Base-by-base conservation (phyloP, 2,797 vertebrate genomes). In the Benthosema pterotum region DNA sequence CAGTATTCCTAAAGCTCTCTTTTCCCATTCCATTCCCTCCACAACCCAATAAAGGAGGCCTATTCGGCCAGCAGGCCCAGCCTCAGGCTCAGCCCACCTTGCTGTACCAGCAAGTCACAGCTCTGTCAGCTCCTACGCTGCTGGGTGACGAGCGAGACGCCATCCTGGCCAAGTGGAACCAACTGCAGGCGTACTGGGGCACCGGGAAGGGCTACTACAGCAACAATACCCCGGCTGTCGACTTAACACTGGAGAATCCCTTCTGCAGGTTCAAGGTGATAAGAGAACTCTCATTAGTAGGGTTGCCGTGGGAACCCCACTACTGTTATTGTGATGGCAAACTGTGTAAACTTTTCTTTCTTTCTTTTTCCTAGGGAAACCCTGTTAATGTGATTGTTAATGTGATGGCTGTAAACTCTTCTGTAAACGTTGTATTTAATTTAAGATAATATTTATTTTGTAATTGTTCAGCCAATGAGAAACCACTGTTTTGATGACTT, bases 151-250 rank as follows among this genome's bases (percentile, higher is more conserved):
- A 99, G 82, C 94, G 97, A 0, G 97, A 99, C 77, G 93, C 96
- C 52, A 96, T 98, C 80, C 88, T 99, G 73, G 98, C 97, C 68
- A 98, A 97, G 59, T 99, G 98, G 98, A 99, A 99, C 90, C 98
- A 99, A 75, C 93, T 99, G 59, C 97, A 99, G 85, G 97, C 98
- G 8, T 99, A 97, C 88, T 99, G 98, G 98, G 98, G 98, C 52
- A 96, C 96, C 0, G 97, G 98, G 63, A 98, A 96, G 82, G 98
- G 97, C 0, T 99, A 94, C 89, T 98, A 95, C 88, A 94, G 93
- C 89, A 97, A 93, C 83, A 97, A 92, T 83, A 94, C 93, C 0
- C 92, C 93, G 0, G 94, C 98, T 0, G 97, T 98, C 60, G 98
- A 99, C 66, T 99, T 99, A 74, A 96, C 94, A 0, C 97, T 93